Conservation (phyloP, 2,888 invertebrate genomes). For the Chrysopilus asiliformis region DNA sequence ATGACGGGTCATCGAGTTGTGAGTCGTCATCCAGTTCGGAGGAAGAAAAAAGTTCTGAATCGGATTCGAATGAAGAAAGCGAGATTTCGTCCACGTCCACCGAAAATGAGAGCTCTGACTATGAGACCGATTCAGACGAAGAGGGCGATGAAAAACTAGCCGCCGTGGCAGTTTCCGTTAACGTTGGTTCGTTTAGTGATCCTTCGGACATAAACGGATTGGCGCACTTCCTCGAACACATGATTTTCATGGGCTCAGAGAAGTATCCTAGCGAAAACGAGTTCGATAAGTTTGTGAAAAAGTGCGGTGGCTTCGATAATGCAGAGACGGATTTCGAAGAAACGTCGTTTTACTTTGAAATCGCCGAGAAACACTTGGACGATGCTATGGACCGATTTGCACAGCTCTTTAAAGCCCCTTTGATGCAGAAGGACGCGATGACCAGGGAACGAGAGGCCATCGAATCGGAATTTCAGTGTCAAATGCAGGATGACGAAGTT, state of each 20-base stretch:
- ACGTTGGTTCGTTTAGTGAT: slow-evolving; percentile 68
- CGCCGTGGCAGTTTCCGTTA: slow-evolving; percentile 61
- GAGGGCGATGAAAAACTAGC: slow-evolving; percentile 40
- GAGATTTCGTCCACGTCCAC: slow-evolving; percentile 17
- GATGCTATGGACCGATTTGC: slow-evolving; percentile 75
- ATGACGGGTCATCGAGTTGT: slow-evolving; percentile 17
- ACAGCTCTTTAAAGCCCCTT: slow-evolving; percentile 74
- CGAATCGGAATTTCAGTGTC: slow-evolving; percentile 80
- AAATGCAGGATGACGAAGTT: slow-evolving; percentile 56
- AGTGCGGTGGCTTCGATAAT: slow-evolving; percentile 75
- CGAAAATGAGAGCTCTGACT: slow-evolving; percentile 1
- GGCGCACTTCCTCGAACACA: slow-evolving; percentile 78
- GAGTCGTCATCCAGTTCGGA: slow-evolving; percentile 20
- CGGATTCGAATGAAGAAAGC: slow-evolving; percentile 16
- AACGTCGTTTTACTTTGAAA: slow-evolving; percentile 81
- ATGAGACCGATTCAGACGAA: slow-evolving; percentile 5
- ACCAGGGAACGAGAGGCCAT: slow-evolving; percentile 76
- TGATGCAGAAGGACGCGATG: slow-evolving; percentile 75
- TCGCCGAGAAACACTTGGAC: slow-evolving; percentile 62
- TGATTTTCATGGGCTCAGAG: slow-evolving; percentile 89
- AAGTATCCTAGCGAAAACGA: slow-evolving; percentile 79
- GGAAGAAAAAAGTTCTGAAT: slow-evolving; percentile 14
- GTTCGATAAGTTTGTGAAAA: slow-evolving; percentile 67
- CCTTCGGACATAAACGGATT: slow-evolving; percentile 62
- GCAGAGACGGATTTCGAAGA: slow-evolving; percentile 78